phyloP scores from a whole-genome alignment of 2,113 vertebrate genomes.

The Eubucco bourcierii region DNA sequence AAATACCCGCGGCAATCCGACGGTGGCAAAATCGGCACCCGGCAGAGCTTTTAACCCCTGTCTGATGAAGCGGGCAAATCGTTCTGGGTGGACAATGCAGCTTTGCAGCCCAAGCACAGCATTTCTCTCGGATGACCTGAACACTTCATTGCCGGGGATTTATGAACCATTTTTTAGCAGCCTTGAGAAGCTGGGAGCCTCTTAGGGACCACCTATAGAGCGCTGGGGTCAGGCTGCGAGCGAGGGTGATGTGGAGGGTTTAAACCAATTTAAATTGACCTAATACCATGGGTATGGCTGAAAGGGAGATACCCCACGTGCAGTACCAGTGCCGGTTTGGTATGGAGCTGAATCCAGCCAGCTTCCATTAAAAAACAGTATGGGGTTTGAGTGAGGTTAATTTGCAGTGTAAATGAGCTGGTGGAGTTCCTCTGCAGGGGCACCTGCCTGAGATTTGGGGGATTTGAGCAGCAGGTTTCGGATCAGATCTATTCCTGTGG shows the following conservation, averaged over 20 bases:
- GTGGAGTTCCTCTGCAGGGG: neutral
- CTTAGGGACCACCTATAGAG: slow-evolving; percentile 53
- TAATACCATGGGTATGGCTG: neutral
- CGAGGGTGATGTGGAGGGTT: neutral
- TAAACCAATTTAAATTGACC: slow-evolving; percentile 62
- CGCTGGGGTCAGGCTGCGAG: neutral
- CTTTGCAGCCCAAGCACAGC: neutral
- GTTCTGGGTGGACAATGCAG: neutral
- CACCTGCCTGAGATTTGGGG: neutral
- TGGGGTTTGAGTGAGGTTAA: neutral
- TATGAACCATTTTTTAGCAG: slow-evolving; percentile 34
- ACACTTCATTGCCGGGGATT: slow-evolving; percentile 36
- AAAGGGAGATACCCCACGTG: neutral
- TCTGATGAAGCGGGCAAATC: neutral
- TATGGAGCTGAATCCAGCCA: neutral
- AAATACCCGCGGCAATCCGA: neutral
- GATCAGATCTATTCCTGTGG: neutral
- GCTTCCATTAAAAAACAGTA: neutral
- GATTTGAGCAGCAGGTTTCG: too few species aligned
- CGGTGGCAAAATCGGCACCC: neutral
- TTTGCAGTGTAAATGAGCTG: neutral
- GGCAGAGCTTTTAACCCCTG: slow-evolving; percentile 49
- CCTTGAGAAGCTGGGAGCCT: slow-evolving; percentile 24
- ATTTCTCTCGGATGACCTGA: slow-evolving; percentile 25
- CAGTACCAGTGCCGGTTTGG: neutral